Evolutionary conservation across 2,888 invertebrate species (phyloP), one percentile per base, ranked within the genome.

Genomic region (Philonicus albiceps): DNA sequence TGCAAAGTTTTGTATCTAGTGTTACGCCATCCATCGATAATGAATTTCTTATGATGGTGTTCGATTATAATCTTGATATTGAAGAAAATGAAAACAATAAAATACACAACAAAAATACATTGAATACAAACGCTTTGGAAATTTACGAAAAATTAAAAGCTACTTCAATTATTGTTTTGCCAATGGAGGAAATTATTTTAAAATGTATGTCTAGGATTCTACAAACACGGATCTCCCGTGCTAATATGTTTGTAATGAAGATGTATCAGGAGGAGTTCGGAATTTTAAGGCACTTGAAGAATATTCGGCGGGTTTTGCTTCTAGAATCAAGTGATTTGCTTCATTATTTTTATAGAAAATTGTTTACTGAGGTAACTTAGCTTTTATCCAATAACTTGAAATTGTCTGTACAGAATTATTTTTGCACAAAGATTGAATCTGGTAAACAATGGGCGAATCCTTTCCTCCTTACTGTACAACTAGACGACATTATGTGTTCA

Each of bases 321-420:
- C 91, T 94, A 91, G 93, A 94, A 89, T 92, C 93, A 2, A 93
- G 93, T 75, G 93, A 94, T 89, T 88, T 93, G 19, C 92, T 94
- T 92, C 92, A 93, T 84, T 92, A 92, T 64, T 94, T 94, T 89
- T 93, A 93, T 89, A 91, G 91, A 7, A 90, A 91, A 37, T 89
- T 94, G 72, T 94, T 94, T 89, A 89, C 90, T 1, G 92, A 93
- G 91, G 93, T 93, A 89, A 89, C 1, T 72, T 37, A 0, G 2
- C 4, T 7, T 37, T 73, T 6, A 72, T 34, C 3, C 3, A 6
- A 5, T 22, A 72, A 5, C 40, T 7, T 16, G 4, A 4, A 30
- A 22, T 34, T 6, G 7, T 85, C 16, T 73, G 16, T 7, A 11
- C n/a, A 74, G 4, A 49, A 8, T 43, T 75, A 53, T 64, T 80